A percentile compares a stretch with the other conserved stretches of the same genome.
phyloP scores from a whole-genome alignment of 53 echinoderm and acorn worm genomes.

The Actinopyga echinites region DNA sequence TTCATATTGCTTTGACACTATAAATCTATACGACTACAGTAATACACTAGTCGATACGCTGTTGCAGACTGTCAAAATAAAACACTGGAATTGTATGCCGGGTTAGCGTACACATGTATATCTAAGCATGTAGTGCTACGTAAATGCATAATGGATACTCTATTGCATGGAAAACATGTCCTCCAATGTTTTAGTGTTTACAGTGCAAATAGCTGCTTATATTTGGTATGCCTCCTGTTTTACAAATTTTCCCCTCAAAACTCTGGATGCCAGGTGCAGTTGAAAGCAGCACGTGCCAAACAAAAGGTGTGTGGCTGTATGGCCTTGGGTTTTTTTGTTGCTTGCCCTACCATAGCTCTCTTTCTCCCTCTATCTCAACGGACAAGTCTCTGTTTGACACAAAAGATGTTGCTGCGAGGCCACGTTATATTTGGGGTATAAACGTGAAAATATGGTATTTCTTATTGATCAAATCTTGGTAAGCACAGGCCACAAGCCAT shows the following conservation, averaged over 20 bases:
- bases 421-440: background rate
- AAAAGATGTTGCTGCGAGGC: slow-evolving; percentile 24
- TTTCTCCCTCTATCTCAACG: background rate
- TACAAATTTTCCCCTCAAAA: background rate
- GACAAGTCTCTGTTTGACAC: slow-evolving; percentile 47
- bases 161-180: too few species aligned
- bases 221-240: slow-evolving; percentile 2
- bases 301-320: slow-evolving; percentile 15
- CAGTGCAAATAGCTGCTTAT: slow-evolving; percentile 15
- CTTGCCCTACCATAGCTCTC: slow-evolving; percentile 3
- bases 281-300: slow-evolving; percentile 38
- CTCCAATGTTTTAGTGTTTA: background rate
- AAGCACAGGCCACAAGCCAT: background rate
- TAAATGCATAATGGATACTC: too few species aligned
- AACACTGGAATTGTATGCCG: too few species aligned
- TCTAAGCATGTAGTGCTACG: too few species aligned
- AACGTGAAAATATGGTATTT: slow-evolving; percentile 12
- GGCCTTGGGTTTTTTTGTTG: slow-evolving; percentile 23
- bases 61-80: too few species aligned
- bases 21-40: too few species aligned
- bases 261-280: slow-evolving; percentile 27
- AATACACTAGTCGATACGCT: too few species aligned
- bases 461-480: background rate
- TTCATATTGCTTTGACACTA: too few species aligned
- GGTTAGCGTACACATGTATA: too few species aligned